Percentiles rank a stretch among this genome's conserved stretches.
phyloP scores from a whole-genome alignment of 2,797 vertebrate species.

The Microchirus variegatus region DNA sequence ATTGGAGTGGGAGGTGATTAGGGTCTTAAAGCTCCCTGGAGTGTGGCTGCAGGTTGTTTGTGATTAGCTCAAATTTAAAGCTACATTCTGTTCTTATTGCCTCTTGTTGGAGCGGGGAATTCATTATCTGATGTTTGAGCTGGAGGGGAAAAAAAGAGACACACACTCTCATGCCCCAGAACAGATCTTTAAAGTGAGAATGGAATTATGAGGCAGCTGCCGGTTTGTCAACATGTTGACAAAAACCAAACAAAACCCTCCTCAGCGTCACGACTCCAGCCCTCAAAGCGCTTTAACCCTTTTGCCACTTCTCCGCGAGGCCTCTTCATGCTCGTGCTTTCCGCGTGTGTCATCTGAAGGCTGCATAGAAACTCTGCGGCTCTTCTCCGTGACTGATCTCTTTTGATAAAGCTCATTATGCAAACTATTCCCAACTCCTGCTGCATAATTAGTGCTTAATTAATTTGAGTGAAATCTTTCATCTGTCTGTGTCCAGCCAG shows the following conservation, averaged over 20 bases:
- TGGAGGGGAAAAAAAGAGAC: conserved; percentile 1
- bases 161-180: conserved; percentile 20
- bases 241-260: conserved; percentile 61
- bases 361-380: conserved; percentile 72
- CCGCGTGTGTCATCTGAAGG: conserved; percentile 67
- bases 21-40: conserved; percentile 71
- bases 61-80: conserved; percentile 73
- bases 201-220: conserved; percentile 37
- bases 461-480: conserved; percentile 95
- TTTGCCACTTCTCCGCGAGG: conserved; percentile 51
- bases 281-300: conserved; percentile 59
- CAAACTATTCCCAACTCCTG: conserved; percentile 87
- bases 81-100: conserved; percentile 64
- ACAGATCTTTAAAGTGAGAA: conserved; percentile 47
- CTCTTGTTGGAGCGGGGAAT: conserved; percentile 54
- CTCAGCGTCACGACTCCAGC: conserved; percentile 46
- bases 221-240: conserved; percentile 44
- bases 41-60: conserved; percentile 68
- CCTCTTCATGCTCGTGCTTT: conserved; percentile 55
- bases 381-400: conserved; percentile 77
- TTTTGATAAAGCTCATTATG: conserved; percentile 88
- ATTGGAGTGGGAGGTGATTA: conserved; percentile 75
- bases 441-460: conserved; percentile 91
- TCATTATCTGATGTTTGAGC: conserved; percentile 64
- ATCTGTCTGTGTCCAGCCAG: conserved; percentile 90